These are phyloP conservation scores for Pterophyllum scalare DNA, from an alignment of 2,113 vertebrate genomes.

Conservation along the genomic window DNA sequence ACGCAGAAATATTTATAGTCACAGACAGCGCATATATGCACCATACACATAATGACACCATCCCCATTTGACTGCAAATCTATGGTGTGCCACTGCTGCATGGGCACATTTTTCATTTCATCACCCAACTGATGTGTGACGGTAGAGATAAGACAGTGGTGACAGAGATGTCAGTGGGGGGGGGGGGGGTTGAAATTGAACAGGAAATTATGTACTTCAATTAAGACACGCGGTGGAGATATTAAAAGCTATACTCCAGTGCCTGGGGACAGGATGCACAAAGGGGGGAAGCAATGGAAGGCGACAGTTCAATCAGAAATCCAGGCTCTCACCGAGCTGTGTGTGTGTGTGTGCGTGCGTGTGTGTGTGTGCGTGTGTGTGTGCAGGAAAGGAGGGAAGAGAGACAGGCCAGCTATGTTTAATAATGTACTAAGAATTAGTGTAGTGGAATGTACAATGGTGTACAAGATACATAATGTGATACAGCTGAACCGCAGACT, in stretches of 20 bases:
- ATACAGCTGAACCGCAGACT: slow-evolving; percentile 10
- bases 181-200: slow-evolving; percentile 64
- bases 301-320: slow-evolving; percentile 75
- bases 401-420: slow-evolving; percentile 48
- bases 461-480: slow-evolving; percentile 47
- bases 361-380: background rate
- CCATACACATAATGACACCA: background rate
- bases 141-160: slow-evolving; percentile 71
- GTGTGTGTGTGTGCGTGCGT: too few species aligned
- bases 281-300: slow-evolving; percentile 61
- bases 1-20: slow-evolving; percentile 13
- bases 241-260: slow-evolving; percentile 74
- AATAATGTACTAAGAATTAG: slow-evolving; percentile 64
- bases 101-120: slow-evolving; percentile 65
- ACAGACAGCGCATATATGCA: background rate
- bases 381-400: slow-evolving; percentile 4
- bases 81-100: slow-evolving; percentile 9
- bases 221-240: slow-evolving; percentile 75
- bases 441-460: slow-evolving; percentile 60
- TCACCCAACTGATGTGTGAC: slow-evolving; percentile 74
- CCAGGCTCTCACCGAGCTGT: background rate
- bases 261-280: slow-evolving; percentile 68
- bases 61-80: slow-evolving; percentile 1
- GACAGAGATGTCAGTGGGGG: slow-evolving; percentile 70
- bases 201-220: slow-evolving; percentile 80